Base-by-base conservation (phyloP, 2,888 invertebrate species). In the Ochlodes sylvanus region DNA sequence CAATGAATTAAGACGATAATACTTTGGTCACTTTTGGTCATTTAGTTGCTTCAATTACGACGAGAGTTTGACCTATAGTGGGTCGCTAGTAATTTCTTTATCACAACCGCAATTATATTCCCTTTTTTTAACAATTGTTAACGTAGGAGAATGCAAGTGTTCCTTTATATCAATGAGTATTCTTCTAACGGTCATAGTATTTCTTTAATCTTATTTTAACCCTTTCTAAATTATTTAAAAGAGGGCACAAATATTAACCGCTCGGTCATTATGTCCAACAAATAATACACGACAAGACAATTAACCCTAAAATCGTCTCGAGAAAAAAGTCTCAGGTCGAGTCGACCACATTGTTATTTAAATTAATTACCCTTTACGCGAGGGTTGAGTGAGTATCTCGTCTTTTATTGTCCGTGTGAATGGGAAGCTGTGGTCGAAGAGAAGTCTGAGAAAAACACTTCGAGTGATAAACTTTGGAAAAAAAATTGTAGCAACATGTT, bases 351-450 rank as follows among this genome's bases (percentile, higher is more conserved):
- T 77, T 77, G 78, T 86, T 78, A 87, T 88, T 83, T 75, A 88
- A 85, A 88, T 88, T 86, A 86, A 86, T 84, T 79, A 74, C 78
- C 61, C 70, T 76, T 77, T 77, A 77, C 62, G 64, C 60, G 54
- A 68, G 68, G 63, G 66, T 67, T 72, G 52, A 66, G 70, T 78
- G 58, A 76, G 85, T 83, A 83, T 80, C n/a, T n/a, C 83, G 77
- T 81, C 79, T 82, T 79, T 52, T 67, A 63, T 55, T 75, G 76
- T 76, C 71, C 76, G 77, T 70, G 75, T 66, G 66, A 66, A 66
- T 54, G n/a, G 42, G 60, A 60, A n/a, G 66, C 38, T 58, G 56
- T 21, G 21, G 9, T n/a, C 5, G 12, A 38, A 17, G 19, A 47
- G 34, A 27, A 38, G 7, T 42, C 14, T 57, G 57, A 47, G 57